Base-by-base conservation (phyloP, 2,888 invertebrate genomes). In the Oscheius sp. region DNA sequence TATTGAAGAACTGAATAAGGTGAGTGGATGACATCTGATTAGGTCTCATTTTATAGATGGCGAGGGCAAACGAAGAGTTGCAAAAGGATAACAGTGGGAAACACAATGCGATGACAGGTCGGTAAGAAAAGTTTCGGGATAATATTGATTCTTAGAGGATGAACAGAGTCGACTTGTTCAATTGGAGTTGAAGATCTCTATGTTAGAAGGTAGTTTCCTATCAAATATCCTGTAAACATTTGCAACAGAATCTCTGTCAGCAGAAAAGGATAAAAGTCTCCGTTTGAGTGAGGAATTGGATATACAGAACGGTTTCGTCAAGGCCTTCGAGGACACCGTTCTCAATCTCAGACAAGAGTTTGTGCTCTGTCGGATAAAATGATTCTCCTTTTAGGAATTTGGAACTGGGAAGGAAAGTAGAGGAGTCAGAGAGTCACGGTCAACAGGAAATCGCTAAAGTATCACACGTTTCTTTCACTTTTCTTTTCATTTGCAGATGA, bases 1-100 rank as follows among this genome's bases (percentile, higher is more conserved):
- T 11, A 90, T 91, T 87, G 87, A 90, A 70, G 91, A 91, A 80
- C 83, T 91, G 42, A 81, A 80, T 37, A 68, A 76, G 66, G 84
- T 81, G 13, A 2, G 35, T 48, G 13, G 1, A 2, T n/a, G 10
- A 13, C 33, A 33, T 5, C 2, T n/a, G 13, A 35, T 21, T 2
- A n/a, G 13, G 2, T 32, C 1, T 10, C 1, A 11, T 10, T 21
- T 32, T 48, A 42, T 58, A 68, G 63, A 11, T 42, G 29, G 66
- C 65, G 1, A 47, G 9, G 21, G 10, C 47, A 29, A 42, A 11
- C 37, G 75, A 35, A 74, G 65, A 42, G 10, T 48, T 71, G 63
- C 71, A 59, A 65, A 73, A 53, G 63, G 73, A 53, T 59, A 48
- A 47, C 57, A 7, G 7, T 42, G 42, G 42, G 42, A 0, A 42